Base-by-base conservation (phyloP, 2,888 invertebrate genomes). In the Dendrolimus pini region DNA sequence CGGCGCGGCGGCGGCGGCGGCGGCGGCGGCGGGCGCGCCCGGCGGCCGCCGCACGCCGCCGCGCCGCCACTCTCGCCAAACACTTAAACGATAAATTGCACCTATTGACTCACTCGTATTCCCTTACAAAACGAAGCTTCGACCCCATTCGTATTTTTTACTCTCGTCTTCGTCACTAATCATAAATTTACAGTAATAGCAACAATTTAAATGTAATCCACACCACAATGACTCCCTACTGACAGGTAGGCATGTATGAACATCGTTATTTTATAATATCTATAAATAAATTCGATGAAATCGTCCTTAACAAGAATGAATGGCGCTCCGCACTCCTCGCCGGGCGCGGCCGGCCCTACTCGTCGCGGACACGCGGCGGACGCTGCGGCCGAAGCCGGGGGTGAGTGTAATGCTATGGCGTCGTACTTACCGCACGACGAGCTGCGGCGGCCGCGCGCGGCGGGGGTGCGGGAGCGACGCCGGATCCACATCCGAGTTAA, bases 261-360 rank as follows among this genome's bases (percentile, higher is more conserved):
- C 84, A 80, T 84, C 81, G 78, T 87, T 82, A 82, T 80, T 88
- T 86, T 82, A 86, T 81, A 85, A 86, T 85, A 83, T 87, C 87
- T 89, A 89, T 85, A 89, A 89, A 89, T 89, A 89, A 89, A 89
- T 89, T 89, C 89, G 89, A 89, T 88, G 89, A 83, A 87, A 89
- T 89, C 84, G 89, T 89, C 89, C 83, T 80, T 86, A 80, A 82
- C 79, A 80, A 79, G 75, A 79, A 64, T 76, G 77, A 74, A 72
- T 66, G 67, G 74, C 81, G 78, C 73, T 64, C 63, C 69, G 78
- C 81, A 72, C 74, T 65, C 70, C 74, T 72, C 76, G 77, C 74
- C 74, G 71, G 65, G 65, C 68, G 67, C 70, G 65, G 64, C 56
- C 63, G 66, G 62, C 67, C 62, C 65, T 60, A 60, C 59, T 60